These are phyloP conservation scores for Malachius bipustulatus DNA, from an alignment of 2,888 invertebrate species.

Conservation along the genomic window DNA sequence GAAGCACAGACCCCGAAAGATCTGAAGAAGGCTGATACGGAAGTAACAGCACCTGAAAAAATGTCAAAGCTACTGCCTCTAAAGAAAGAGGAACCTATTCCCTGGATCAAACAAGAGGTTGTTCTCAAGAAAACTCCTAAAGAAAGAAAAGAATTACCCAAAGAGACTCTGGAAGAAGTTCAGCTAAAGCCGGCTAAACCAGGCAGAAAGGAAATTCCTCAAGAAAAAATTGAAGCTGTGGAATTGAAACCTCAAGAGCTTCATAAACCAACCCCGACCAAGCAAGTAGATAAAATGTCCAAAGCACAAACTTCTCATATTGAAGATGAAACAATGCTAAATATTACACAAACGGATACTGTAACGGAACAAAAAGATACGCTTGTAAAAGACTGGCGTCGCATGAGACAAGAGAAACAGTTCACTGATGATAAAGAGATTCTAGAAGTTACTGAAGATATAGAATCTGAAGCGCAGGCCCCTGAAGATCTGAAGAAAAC, in stretches of 20 bases:
- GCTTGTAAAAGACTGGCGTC: neutral
- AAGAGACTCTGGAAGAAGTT: constrained; percentile 39
- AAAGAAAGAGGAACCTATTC: constrained; percentile 22
- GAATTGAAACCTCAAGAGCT: neutral
- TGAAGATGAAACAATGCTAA: neutral
- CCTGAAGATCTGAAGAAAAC: neutral
- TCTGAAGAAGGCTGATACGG: too few species aligned
- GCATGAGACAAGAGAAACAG: neutral
- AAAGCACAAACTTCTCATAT: neutral
- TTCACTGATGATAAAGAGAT: constrained; percentile 27
- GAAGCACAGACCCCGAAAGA: neutral
- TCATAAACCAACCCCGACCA: constrained; percentile 15
- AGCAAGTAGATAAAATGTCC: constrained; percentile 19
- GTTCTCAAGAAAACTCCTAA: constrained; percentile 36
- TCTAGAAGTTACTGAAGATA: constrained; percentile 30
- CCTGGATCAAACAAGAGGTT: constrained; percentile 54
- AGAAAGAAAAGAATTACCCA: constrained; percentile 41
- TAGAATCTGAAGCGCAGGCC: too few species aligned
- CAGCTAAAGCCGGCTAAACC: constrained; percentile 39
- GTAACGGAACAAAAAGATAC: constrained; percentile 29
- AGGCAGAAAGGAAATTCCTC: neutral
- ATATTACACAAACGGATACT: neutral
- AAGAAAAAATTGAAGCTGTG: neutral
- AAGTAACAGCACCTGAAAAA: neutral
- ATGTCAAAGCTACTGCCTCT: neutral